A percentile compares a stretch with the other conserved stretches of the same genome.
These are phyloP conservation scores for Silurus aristotelis DNA, from an alignment of 2,797 vertebrate genomes.

Conservation along the genomic window DNA sequence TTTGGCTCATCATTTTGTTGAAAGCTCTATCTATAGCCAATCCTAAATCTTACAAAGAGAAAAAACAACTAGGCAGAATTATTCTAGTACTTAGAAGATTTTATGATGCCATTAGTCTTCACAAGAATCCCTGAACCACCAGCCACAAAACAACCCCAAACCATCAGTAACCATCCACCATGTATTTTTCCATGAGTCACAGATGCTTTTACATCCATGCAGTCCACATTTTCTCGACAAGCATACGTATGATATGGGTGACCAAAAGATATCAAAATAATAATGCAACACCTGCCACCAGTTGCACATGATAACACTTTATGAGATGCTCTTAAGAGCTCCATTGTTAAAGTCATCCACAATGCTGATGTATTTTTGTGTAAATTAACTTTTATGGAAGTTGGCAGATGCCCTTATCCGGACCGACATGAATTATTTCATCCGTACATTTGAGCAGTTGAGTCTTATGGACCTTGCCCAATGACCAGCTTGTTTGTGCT, in stretches of 20 bases:
- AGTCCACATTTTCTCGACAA: neutral
- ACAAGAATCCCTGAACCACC: neutral
- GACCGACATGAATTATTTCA: too few relatives aligned
- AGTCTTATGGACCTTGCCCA: too few relatives aligned
- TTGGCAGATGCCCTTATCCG: too few relatives aligned
- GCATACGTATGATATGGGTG: neutral
- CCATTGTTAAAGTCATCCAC: too few relatives aligned
- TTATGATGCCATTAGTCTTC: neutral
- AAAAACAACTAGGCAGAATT: neutral
- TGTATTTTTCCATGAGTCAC: neutral
- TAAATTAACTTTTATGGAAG: too few relatives aligned
- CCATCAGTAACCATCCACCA: neutral
- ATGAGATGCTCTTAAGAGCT: neutral
- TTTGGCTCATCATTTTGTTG: neutral
- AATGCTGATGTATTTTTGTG: too few relatives aligned
- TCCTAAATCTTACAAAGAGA: neutral
- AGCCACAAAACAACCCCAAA: neutral
- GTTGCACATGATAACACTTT: neutral
- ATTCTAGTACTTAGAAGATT: neutral
- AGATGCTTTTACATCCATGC: neutral
- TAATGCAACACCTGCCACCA: neutral
- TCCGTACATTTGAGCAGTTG: too few relatives aligned
- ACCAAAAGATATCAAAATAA: neutral
- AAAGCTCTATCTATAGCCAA: neutral
- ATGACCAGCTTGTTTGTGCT: too few relatives aligned